phyloP scores from a whole-genome alignment of 2,888 invertebrate species.

The Pandemis cinnamomeana region DNA sequence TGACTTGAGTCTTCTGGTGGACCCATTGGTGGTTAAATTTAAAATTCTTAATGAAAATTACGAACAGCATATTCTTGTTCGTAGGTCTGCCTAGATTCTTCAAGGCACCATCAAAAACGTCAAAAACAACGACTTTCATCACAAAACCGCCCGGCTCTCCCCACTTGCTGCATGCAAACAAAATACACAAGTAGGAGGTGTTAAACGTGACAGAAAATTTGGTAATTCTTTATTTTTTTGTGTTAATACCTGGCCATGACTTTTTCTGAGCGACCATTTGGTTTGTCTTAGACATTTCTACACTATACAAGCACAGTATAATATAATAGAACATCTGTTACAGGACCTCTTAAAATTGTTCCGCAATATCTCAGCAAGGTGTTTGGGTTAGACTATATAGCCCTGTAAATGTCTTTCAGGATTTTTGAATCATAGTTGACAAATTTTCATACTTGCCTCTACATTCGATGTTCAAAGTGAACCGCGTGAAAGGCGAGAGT shows the following conservation, averaged over 20 bases:
- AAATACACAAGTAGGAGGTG: constrained; percentile 78
- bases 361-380: too few relatives aligned
- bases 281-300: background rate
- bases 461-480: too few relatives aligned
- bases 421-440: too few relatives aligned
- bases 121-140: constrained; percentile 76
- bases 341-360: too few relatives aligned
- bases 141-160: constrained; percentile 79
- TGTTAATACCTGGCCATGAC: constrained; percentile 4
- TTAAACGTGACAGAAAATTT: constrained; percentile 56
- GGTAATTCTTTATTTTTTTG: constrained; percentile 50
- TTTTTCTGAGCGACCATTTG: background rate
- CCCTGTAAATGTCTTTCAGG: too few relatives aligned
- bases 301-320: too few relatives aligned
- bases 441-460: too few relatives aligned
- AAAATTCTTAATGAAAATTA: constrained; percentile 13
- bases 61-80: constrained; percentile 69
- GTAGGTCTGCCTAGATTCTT: constrained; percentile 68
- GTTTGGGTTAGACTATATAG: too few relatives aligned
- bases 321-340: too few relatives aligned
- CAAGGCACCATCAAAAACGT: constrained; percentile 61
- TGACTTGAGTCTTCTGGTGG: background rate
- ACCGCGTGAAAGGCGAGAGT: too few relatives aligned
- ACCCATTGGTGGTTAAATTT: background rate
- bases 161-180: constrained; percentile 81